Base-by-base conservation (phyloP, 2,888 invertebrate genomes). In the Hyles lineata region DNA sequence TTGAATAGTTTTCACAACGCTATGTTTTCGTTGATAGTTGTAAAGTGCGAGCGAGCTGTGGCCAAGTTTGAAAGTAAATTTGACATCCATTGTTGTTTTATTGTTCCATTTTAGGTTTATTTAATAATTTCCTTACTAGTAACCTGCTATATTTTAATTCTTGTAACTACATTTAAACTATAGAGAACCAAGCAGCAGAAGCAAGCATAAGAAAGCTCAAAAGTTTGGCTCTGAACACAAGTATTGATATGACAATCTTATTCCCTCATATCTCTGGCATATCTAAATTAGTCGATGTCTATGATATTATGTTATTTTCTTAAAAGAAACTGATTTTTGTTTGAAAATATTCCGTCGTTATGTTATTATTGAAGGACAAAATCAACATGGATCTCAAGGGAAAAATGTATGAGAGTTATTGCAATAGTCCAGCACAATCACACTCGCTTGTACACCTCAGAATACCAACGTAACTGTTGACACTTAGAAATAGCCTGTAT, bases 11-110 rank as follows among this genome's bases (percentile, higher is more conserved):
- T 67, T 67, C 67, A 23, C 50, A 23, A 23, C 23, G 67, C 67
- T 50, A 50, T 67, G 29, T 8, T 50, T 67, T 67, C 2, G 21
- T 63, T 67, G 4, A 43, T 67, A 23, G 17, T 23, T 50, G 50
- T 50, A 67, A 67, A 63, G 35, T 63, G 15, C 63, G 63, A 63
- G 63, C 63, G 63, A 63, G 63, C 35, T 35, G 21, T 21, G 21
- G 35, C 21, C 55, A 55, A 55, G n/a, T 63, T 63, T 35, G 4
- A 35, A n/a, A 43, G 11, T 63, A 7, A n/a, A 32, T 21, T 21
- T 43, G 35, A 43, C 43, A 63, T 63, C 43, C 35, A 43, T 43
- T 11, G 15, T 63, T 21, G 32, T 6, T 62, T 62, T n/a, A 19
- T 17, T 32, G 9, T 32, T 19, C 21, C 21, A 60, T 23, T 60